These are phyloP conservation scores for Ascidia mentula DNA, from an alignment of 23 tunicate species.

Conservation along the genomic window DNA sequence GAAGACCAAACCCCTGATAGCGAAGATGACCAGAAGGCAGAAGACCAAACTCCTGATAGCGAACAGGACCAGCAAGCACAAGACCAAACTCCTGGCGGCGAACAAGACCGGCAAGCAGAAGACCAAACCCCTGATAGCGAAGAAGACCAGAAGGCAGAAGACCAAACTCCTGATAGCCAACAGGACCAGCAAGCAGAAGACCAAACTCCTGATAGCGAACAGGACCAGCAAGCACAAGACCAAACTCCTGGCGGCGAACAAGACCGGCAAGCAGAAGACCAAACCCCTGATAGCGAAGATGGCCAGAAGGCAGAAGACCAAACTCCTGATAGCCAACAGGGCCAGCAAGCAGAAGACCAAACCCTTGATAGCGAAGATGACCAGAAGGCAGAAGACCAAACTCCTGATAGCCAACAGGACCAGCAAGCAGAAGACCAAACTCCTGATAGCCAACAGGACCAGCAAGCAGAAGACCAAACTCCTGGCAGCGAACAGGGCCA, in stretches of 20 bases:
- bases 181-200: neutral
- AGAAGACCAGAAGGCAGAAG: neutral
- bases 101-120: neutral
- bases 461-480: neutral
- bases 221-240: neutral
- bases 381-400: neutral
- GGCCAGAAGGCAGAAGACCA: neutral
- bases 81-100: neutral
- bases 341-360: neutral
- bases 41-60: too few relatives aligned
- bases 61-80: neutral
- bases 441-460: neutral
- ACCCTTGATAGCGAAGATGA: too few relatives aligned
- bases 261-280: neutral
- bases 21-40: neutral
- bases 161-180: neutral
- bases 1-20: neutral
- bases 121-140: neutral
- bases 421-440: neutral
- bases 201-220: neutral
- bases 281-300: neutral
- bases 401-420: neutral
- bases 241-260: neutral
- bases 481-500: neutral
- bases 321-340: neutral